Conservation (phyloP, 2,113 vertebrate species). For the Ceuthmochares aereus region DNA sequence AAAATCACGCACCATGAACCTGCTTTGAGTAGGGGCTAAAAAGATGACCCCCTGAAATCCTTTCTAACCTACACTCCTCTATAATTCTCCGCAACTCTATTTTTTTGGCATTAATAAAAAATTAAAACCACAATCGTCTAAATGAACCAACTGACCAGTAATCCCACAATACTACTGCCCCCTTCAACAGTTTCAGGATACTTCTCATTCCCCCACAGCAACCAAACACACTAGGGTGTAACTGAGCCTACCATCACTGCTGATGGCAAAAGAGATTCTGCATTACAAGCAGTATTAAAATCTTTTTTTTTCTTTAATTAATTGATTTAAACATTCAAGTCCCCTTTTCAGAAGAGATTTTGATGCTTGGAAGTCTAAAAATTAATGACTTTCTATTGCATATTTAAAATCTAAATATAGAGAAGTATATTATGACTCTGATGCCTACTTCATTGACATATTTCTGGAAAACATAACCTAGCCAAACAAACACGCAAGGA, state of each 20-base stretch:
- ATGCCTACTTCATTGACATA: constrained; percentile 22
- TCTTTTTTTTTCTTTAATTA: not conserved
- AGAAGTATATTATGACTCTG: not conserved
- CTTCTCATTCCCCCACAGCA: not conserved
- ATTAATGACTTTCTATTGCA: not conserved
- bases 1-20: not conserved
- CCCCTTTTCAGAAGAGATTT: not conserved
- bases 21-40: not conserved
- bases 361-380: not conserved
- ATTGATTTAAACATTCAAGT: not conserved
- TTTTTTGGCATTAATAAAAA: not conserved
- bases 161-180: not conserved
- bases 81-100: not conserved
- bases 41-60: not conserved
- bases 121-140: constrained; percentile 4
- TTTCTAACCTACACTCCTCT: not conserved
- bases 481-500: constrained; percentile 2
- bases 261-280: not conserved
- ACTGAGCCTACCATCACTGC: not conserved
- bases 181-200: not conserved
- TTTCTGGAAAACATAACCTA: constrained; percentile 27
- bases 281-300: not conserved
- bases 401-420: constrained; percentile 22
- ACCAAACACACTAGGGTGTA: not conserved
- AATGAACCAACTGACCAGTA: not conserved